These are phyloP conservation scores for Delichon dasypus DNA, from an alignment of 2,797 vertebrate genomes.

Conservation along the genomic window DNA sequence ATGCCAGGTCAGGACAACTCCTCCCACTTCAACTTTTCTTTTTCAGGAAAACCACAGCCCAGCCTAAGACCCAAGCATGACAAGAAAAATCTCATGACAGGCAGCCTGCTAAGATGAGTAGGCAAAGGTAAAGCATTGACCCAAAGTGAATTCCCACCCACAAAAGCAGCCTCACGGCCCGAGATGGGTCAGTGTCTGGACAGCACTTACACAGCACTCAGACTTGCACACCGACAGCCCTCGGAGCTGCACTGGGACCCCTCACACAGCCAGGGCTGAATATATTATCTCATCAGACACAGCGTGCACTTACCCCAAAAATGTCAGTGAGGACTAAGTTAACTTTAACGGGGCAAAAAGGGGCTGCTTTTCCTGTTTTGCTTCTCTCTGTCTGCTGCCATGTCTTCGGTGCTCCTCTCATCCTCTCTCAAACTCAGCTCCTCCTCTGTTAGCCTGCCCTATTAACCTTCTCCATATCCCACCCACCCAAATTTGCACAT, in stretches of 20 bases:
- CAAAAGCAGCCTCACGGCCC: not conserved
- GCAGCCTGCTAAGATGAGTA: not conserved
- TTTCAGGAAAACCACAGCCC: not conserved
- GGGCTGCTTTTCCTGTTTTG: not conserved
- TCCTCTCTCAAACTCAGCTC: conserved; percentile 30
- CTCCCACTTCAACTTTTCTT: not conserved
- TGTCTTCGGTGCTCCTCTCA: not conserved
- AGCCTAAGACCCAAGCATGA: not conserved
- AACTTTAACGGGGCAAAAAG: not conserved
- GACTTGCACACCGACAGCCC: not conserved
- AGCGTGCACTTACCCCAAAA: not conserved
- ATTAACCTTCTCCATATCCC: conserved; percentile 29
- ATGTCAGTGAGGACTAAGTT: not conserved
- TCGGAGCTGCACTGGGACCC: not conserved
- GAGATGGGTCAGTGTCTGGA: not conserved
- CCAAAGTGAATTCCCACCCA: not conserved
- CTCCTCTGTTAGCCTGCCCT: conserved; percentile 49
- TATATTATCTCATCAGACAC: not conserved
- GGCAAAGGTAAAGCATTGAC: not conserved
- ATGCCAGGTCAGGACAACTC: not conserved
- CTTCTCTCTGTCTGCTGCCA: not conserved
- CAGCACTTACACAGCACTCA: not conserved
- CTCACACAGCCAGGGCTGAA: not conserved
- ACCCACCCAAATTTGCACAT: conserved; percentile 54
- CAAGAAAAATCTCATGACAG: not conserved